A percentile compares a stretch with the other conserved stretches of the same genome.
These are phyloP conservation scores for Trachelus troglodyta DNA, from an alignment of 2,888 invertebrate genomes.

Conservation along the genomic window DNA sequence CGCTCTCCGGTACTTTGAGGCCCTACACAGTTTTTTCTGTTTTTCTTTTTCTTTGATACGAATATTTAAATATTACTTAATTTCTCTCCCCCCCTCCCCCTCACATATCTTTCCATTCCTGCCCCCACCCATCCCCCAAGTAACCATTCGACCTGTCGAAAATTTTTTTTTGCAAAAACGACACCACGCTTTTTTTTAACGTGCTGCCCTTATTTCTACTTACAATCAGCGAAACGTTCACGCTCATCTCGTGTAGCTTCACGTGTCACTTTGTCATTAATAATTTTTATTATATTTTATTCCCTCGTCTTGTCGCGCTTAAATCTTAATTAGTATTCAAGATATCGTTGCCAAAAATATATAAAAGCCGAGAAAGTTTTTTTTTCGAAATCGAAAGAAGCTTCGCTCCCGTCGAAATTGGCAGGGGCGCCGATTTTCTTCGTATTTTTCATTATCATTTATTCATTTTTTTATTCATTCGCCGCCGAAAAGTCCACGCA, in stretches of 20 bases:
- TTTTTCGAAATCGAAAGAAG: slow-evolving; percentile 39
- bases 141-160: slow-evolving; percentile 51
- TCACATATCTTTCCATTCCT: slow-evolving; percentile 23
- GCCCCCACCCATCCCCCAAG: not conserved
- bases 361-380: slow-evolving; percentile 62
- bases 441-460: not conserved
- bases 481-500: not conserved
- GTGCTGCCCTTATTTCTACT: slow-evolving; percentile 29
- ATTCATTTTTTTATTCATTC: slow-evolving; percentile 1
- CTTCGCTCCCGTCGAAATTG: slow-evolving; percentile 35
- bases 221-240: not conserved
- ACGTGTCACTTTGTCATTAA: slow-evolving; percentile 30
- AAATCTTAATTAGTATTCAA: slow-evolving; percentile 63
- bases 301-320: slow-evolving; percentile 54
- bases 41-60: slow-evolving; percentile 62
- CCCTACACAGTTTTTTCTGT: slow-evolving; percentile 52
- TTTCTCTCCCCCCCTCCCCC: slow-evolving; percentile 12
- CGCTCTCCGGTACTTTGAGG: slow-evolving; percentile 57
- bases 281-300: slow-evolving; percentile 30
- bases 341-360: slow-evolving; percentile 67
- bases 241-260: slow-evolving; percentile 18
- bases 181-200: slow-evolving; percentile 38
- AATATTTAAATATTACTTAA: slow-evolving; percentile 63
- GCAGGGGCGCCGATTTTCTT: slow-evolving; percentile 3
- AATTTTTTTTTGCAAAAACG: slow-evolving; percentile 51